Evolutionary conservation across 1,140 invertebrate genomes (phyloP), one percentile per base, ranked within the genome.

Genomic region (Drosophila erecta): DNA sequence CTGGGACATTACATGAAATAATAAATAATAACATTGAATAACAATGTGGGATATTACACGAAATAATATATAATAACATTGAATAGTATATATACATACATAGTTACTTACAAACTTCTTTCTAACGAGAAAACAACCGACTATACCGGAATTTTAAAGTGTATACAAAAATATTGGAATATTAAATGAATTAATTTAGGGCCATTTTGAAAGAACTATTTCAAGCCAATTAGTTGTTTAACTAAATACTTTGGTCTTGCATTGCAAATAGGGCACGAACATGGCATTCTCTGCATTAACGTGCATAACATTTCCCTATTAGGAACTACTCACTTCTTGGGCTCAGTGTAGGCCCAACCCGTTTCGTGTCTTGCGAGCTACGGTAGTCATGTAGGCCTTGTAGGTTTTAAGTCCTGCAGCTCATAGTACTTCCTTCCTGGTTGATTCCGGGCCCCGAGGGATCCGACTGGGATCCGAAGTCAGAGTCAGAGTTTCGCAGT

Each of bases 371-470:
- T 81, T 76, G 12, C 37, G 58, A 87, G 84, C 72, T 83, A 83
- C 72, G 70, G 54, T 14, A 58, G 50, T 54, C 60, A 56, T 60
- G 59, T 73, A 65, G 64, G 46, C 64, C 60, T 65, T 51, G 46
- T 62, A 59, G 60, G 60, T 24, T 53, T 67, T 65, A 78, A 75
- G 59, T 81, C 75, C 61, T 55, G 49, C 46, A 44, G 72, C 75
- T 59, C 65, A 57, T 61, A 72, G 84, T 64, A 87, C 76, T 87
- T 87, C 83, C 83, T 87, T 87, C 84, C 79, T 76, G 78, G 57
- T 44, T 51, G 47, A 54, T 61, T 74, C 59, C 57, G 43, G 64
- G 35, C 20, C 4, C 27, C 46, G 27, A 35, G 60, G 10, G 17
- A 53, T 40, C 22, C 37, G 33, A 10, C n/a, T 17, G 17, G 17